Evolutionary conservation across 2,113 vertebrate genomes (phyloP).

Genomic region (Hemiprocne comata): DNA sequence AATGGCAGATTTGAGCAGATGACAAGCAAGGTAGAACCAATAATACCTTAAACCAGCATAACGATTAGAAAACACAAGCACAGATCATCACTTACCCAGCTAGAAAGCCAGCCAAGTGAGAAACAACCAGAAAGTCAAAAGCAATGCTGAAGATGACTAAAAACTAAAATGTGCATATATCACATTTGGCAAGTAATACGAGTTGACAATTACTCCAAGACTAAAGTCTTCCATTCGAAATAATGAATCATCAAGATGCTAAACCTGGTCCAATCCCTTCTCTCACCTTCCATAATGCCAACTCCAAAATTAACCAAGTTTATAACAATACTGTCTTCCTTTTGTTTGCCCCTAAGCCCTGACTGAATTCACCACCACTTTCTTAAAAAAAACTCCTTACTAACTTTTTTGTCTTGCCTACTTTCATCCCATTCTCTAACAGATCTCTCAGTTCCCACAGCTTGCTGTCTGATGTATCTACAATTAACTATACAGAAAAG

Average conservation of each 20-base stretch:
- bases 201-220: not conserved
- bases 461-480: not conserved
- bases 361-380: not conserved
- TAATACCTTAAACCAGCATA: not conserved
- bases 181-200: not conserved
- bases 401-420: not conserved
- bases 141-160: not conserved
- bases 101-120: not conserved
- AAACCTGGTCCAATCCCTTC: not conserved
- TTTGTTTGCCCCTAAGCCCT: not conserved
- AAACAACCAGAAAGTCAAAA: not conserved
- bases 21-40: not conserved
- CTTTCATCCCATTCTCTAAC: not conserved
- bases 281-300: not conserved
- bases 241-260: not conserved
- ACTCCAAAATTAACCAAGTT: not conserved
- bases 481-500: not conserved
- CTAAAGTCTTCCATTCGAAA: not conserved
- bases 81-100: not conserved
- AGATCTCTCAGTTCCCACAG: not conserved
- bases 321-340: not conserved
- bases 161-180: not conserved
- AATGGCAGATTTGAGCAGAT: not conserved
- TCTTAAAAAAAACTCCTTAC: not conserved
- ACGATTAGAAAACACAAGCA: not conserved